A percentile compares a stretch with the other conserved stretches of the same genome.
Evolutionary conservation across 1,140 invertebrate genomes (phyloP).

Genomic region (Elymnias hypermnestra): DNA sequence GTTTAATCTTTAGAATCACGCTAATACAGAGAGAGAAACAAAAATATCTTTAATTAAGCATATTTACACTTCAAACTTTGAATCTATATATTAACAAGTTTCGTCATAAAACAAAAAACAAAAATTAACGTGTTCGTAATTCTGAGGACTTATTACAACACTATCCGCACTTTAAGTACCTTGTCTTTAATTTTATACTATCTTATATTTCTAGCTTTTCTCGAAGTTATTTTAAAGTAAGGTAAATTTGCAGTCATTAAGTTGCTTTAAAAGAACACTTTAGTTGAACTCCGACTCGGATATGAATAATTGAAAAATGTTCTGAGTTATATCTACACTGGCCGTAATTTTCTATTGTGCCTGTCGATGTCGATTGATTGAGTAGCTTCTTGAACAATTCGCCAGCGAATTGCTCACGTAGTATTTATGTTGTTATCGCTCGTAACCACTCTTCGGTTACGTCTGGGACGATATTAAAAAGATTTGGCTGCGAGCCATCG

Average conservation of each 20-base stretch:
- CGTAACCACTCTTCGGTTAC: conserved; percentile 62
- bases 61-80: not conserved
- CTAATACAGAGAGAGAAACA: not conserved
- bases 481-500: conserved; percentile 68
- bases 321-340: conserved; percentile 37
- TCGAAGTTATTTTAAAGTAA: conserved; percentile 39
- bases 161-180: too few relatives aligned
- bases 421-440: conserved; percentile 70
- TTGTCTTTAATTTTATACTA: too few relatives aligned
- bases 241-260: conserved; percentile 54
- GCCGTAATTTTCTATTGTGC: conserved; percentile 61
- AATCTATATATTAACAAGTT: too few relatives aligned
- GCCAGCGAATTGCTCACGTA: conserved; percentile 53
- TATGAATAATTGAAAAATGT: conserved; percentile 58
- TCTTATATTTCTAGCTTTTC: too few relatives aligned
- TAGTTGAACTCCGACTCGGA: conserved; percentile 38
- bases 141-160: too few relatives aligned
- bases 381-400: conserved; percentile 47
- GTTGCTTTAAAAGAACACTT: too few relatives aligned
- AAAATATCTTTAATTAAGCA: not conserved
- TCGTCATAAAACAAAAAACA: too few relatives aligned
- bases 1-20: conserved; percentile 1
- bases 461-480: conserved; percentile 73
- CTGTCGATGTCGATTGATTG: conserved; percentile 55
- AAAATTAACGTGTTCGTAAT: too few relatives aligned